Evolutionary conservation across 2,113 vertebrate species (phyloP), one percentile per base, ranked within the genome.

Genomic region (Phasianus colchicus): DNA sequence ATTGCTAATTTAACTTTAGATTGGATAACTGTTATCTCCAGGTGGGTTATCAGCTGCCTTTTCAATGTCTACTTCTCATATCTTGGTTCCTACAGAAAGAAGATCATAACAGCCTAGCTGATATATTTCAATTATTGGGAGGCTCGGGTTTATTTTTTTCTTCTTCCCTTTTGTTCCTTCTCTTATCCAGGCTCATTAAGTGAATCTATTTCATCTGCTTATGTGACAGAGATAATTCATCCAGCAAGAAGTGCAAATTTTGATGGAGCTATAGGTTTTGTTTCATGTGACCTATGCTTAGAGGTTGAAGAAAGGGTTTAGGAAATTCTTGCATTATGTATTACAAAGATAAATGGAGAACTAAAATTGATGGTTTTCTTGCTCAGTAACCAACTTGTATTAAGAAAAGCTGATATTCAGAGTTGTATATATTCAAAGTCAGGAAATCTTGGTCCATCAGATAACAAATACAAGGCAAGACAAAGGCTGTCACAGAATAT

Each of bases 221-320:
- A 8, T 76, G 87, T 82, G 74, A 73, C 54, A 34, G n/a, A 17
- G 55, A 63, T 18, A 82, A 48, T 61, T 91, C 9, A 63, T 43
- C 21, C 69, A 61, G 30, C 32, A 87, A 83, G 36, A 79, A 78
- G 48, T 36, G 57, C 34, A 76, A 65, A 66, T 88, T 89, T 80
- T 54, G 30, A 52, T 43, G 45, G 29, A 88, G 63, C 42, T 60
- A 14, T 48, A 64, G 19, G 13, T 34, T 90, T 92, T 64, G 40
- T 54, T 92, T 66, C 55, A 27, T 92, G 60, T 83, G 24, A 65
- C 86, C 86, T 86, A 48, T 32, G 36, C 87, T 91, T 83, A 88
- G 71, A 89, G n/a, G 40, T 8, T 48, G 87, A 85, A 83, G 11
- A 85, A 79, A 45, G 5, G 6, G 11, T 70, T 79, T 70, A 70